Evolutionary conservation across 2,888 invertebrate species (phyloP), one percentile per base, ranked within the genome.

Genomic region (Liopterus haemorrhoidalis): DNA sequence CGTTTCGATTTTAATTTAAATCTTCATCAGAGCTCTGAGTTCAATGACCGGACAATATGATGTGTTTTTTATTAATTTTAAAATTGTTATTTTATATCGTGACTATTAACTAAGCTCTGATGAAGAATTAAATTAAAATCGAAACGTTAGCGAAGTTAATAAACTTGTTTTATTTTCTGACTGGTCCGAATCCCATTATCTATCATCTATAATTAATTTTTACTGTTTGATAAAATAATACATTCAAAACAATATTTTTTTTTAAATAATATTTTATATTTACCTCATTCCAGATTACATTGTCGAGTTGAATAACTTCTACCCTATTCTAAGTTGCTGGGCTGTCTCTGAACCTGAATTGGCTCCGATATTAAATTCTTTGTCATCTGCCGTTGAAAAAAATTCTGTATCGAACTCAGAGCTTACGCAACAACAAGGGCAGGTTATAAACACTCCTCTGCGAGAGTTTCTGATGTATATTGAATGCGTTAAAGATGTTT

Each of bases 401-500:
- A 72, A 67, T 50, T 66, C 73, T 15, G 57, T 62, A n/a, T 72
- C 74, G 5, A 72, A 76, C 56, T 69, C 69, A 52, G 68, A 68
- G 39, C 59, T 75, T 28, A 61, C 74, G 15, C 60, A 61, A 40
- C 61, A 61, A 51, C 68, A 68, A 54, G 55, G 59, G n/a, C 66
- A 65, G 41, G 63, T 62, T 9, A 59, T 70, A 31, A 64, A 67
- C 2, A 69, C 66, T 52, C 72, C 74, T 4, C 68, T 74, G 53
- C 68, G 71, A 55, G 83, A 83, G 57, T 82, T 82, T 57, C 64
- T 79, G 16, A 67, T 76, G 40, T 82, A 82, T 57, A 70, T 81
- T 35, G 81, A 82, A 52, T 78, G 80, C 25, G 78, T 81, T 4
- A 79, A 80, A 65, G 79, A 78, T 55, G 78, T 79, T 11, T 59